Evolutionary conservation across 2,797 vertebrate genomes (phyloP), one percentile per base, ranked within the genome.

Genomic region (Spinus olivaceus): DNA sequence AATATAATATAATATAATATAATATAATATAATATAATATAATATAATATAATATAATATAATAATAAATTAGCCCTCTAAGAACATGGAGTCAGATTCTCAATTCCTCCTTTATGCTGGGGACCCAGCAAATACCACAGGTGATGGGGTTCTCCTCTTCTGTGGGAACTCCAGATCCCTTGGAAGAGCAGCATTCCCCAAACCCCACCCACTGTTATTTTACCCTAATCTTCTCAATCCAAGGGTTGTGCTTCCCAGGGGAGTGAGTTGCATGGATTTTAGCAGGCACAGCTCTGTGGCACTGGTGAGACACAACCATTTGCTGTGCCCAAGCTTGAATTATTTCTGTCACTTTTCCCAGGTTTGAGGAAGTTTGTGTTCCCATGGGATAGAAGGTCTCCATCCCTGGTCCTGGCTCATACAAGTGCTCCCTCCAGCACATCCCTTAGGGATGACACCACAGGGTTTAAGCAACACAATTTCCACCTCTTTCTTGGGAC

Each of bases 251-350:
- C 49, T 30, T 53, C 15, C 47, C 4, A 12, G 39, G 46, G 30
- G 25, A 74, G 0, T 10, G 49, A 60, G 46, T 44, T 91, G 79
- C 24, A 8, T 56, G 90, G 73, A 46, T 57, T 86, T 69, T 59
- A 15, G 28, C 3, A 33, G 49, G 66, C 53, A 53, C 12, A 73
- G 19, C 27, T 84, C 56, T 65, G 5, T 0, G 3, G 20, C 25
- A n/a, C 20, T 0, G 0, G 22, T 33, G 49, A 32, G 24, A 57
- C 11, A 24, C 0, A 3, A 37, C 41, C 19, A 1, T 25, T 74
- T 50, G 39, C n/a, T 47, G 22, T 37, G 41, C 20, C 32, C 32
- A 16, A 27, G 32, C 22, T 12, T 39, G 53, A 65, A 39, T 49
- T 51, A 42, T 64, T 89, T 79, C 64, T 66, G 60, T 30, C 51